These are phyloP conservation scores for Phalera bucephala DNA, from an alignment of 2,888 invertebrate species.

Conservation along the genomic window DNA sequence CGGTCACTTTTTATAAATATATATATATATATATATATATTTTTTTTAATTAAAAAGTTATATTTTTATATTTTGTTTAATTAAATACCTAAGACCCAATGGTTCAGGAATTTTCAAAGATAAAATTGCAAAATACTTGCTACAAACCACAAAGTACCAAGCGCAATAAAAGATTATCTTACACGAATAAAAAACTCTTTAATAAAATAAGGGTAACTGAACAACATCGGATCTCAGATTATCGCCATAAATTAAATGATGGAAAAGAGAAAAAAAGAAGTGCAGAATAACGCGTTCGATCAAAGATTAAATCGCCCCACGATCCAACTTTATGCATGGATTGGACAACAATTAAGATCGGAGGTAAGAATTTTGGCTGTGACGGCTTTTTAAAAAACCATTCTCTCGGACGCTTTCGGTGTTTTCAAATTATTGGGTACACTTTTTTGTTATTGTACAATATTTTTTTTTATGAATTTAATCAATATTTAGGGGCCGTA, in stretches of 20 bases:
- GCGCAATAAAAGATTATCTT: too few relatives aligned
- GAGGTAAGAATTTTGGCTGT: conserved; percentile 42
- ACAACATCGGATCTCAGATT: conserved; percentile 12
- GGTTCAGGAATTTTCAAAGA: too few relatives aligned
- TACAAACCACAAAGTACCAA: too few relatives aligned
- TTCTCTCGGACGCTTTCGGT: conserved; percentile 39
- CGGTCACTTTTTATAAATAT: too few relatives aligned
- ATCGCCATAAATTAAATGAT: conserved; percentile 18
- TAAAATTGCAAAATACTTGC: too few relatives aligned
- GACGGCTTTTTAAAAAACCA: conserved; percentile 50
- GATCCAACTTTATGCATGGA: conserved; percentile 46
- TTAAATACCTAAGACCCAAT: too few relatives aligned
- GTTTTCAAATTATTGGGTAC: conserved; percentile 39
- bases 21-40: too few relatives aligned
- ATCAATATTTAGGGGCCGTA: conserved; percentile 28
- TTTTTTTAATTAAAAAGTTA: too few relatives aligned
- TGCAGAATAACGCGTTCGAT: conserved; percentile 40
- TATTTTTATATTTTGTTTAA: too few relatives aligned
- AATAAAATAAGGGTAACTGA: conserved; percentile 12
- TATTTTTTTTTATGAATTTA: conserved; percentile 30
- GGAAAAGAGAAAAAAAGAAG: conserved; percentile 12
- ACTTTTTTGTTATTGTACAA: conserved; percentile 13
- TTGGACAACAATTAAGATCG: conserved; percentile 54
- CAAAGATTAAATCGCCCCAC: conserved; percentile 46
- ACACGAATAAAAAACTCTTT: conserved; percentile 7